These are phyloP conservation scores for Notolepis coatsorum DNA, from an alignment of 2,797 vertebrate genomes.

Conservation along the genomic window DNA sequence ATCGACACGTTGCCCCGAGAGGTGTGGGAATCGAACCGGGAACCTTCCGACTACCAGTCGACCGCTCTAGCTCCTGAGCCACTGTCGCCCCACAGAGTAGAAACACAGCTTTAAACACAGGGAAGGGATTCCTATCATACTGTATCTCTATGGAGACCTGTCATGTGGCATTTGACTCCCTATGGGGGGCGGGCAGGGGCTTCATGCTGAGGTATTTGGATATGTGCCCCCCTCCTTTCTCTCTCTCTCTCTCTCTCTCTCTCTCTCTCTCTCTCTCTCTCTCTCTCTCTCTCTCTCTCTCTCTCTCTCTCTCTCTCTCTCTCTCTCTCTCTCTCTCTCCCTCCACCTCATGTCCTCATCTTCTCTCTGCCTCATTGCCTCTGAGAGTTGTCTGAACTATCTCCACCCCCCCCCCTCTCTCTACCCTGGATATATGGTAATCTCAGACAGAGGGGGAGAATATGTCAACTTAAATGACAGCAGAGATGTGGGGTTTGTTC, in stretches of 20 bases:
- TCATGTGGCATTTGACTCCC: neutral
- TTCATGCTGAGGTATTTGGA: constrained; percentile 35
- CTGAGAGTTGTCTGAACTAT: constrained; percentile 56
- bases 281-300: constrained; percentile 39
- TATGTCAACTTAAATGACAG: constrained; percentile 17
- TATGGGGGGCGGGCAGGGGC: neutral
- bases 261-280: constrained; percentile 56
- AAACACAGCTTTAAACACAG: too few relatives aligned
- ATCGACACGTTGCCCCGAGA: too few relatives aligned
- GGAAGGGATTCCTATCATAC: too few relatives aligned
- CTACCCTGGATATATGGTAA: constrained; percentile 21
- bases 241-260: constrained; percentile 32
- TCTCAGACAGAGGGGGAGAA: constrained; percentile 21
- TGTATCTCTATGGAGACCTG: constrained; percentile 1
- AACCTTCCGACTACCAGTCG: too few relatives aligned
- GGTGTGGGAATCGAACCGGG: too few relatives aligned
- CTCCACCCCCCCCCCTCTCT: neutral
- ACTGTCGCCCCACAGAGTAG: too few relatives aligned
- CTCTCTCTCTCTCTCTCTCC: constrained; percentile 8
- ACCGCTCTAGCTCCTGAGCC: too few relatives aligned
- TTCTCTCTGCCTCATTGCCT: constrained; percentile 46
- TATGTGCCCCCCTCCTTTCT: constrained; percentile 12
- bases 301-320: neutral
- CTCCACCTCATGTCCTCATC: constrained; percentile 54
- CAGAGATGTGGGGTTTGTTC: neutral